These are phyloP conservation scores for Nasonovia ribisnigri DNA, from an alignment of 2,888 invertebrate species.

Conservation along the genomic window DNA sequence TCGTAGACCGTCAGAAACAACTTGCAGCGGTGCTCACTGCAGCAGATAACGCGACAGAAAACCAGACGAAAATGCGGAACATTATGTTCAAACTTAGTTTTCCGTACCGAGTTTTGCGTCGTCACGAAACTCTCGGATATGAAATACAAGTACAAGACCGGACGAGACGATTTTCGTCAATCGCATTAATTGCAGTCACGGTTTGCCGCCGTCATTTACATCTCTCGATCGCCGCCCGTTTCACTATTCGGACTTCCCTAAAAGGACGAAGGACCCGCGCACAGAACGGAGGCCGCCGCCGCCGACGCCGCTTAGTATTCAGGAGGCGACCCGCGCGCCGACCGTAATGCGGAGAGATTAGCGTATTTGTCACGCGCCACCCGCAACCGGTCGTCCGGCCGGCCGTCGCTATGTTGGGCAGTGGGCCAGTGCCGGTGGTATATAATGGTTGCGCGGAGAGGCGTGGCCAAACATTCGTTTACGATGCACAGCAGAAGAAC, in stretches of 20 bases:
- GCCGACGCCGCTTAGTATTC: slow-evolving; percentile 35
- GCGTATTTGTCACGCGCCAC: slow-evolving; percentile 53
- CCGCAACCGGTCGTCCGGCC: slow-evolving; percentile 23
- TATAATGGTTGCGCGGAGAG: slow-evolving; percentile 46
- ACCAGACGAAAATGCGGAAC: neutral
- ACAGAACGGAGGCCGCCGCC: neutral
- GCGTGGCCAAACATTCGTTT: slow-evolving; percentile 63
- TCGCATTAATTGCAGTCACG: neutral
- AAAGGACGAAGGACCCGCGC: slow-evolving; percentile 2
- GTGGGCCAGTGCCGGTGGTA: slow-evolving; percentile 58
- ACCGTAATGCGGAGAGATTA: slow-evolving; percentile 58
- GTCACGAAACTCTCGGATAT: neutral
- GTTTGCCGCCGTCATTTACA: neutral
- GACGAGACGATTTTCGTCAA: neutral
- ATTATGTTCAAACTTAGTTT: neutral
- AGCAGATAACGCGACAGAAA: neutral
- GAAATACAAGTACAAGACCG: neutral
- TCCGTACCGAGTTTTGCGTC: neutral
- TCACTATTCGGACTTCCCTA: neutral
- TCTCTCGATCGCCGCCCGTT: neutral
- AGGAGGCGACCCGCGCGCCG: neutral
- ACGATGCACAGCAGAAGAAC: slow-evolving; percentile 41
- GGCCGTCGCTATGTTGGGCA: slow-evolving; percentile 50
- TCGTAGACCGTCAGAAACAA: neutral
- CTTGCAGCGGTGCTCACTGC: neutral